A percentile compares a stretch with the other conserved stretches of the same genome.
These are phyloP conservation scores for Atractosteus spatula DNA, from an alignment of 2,113 vertebrate genomes.

Conservation along the genomic window DNA sequence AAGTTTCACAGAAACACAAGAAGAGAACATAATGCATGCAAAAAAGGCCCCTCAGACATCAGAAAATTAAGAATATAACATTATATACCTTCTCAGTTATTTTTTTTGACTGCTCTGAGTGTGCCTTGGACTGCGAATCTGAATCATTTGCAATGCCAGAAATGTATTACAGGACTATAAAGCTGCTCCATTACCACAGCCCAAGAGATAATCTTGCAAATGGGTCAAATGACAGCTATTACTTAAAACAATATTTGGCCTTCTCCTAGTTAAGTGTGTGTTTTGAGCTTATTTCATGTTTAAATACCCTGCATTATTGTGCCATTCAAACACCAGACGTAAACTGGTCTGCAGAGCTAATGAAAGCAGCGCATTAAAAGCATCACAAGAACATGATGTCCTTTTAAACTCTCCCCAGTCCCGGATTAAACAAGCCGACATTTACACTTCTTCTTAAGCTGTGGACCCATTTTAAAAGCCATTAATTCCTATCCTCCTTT, in stretches of 20 bases:
- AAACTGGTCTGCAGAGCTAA: background rate
- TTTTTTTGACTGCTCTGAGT: too few relatives aligned
- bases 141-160: background rate
- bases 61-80: too few relatives aligned
- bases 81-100: too few relatives aligned
- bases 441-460: constrained; percentile 40
- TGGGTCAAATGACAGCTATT: constrained; percentile 12
- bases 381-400: constrained; percentile 27
- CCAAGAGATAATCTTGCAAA: constrained; percentile 31
- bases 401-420: constrained; percentile 21
- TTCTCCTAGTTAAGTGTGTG: background rate
- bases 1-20: too few relatives aligned
- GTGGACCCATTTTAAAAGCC: constrained; percentile 52
- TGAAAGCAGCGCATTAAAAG: constrained; percentile 27
- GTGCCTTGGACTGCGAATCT: too few relatives aligned
- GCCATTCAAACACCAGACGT: too few relatives aligned
- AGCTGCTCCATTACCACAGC: constrained; percentile 20
- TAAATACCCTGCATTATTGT: too few relatives aligned
- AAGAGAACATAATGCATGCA: too few relatives aligned
- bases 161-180: constrained; percentile 18
- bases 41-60: too few relatives aligned
- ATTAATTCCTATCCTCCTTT: constrained; percentile 60
- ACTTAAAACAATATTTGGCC: constrained; percentile 15
- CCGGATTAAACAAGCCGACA: constrained; percentile 39
- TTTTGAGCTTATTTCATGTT: too few relatives aligned